phyloP scores from a whole-genome alignment of 2,888 invertebrate species.

The Polia nebulosa region DNA sequence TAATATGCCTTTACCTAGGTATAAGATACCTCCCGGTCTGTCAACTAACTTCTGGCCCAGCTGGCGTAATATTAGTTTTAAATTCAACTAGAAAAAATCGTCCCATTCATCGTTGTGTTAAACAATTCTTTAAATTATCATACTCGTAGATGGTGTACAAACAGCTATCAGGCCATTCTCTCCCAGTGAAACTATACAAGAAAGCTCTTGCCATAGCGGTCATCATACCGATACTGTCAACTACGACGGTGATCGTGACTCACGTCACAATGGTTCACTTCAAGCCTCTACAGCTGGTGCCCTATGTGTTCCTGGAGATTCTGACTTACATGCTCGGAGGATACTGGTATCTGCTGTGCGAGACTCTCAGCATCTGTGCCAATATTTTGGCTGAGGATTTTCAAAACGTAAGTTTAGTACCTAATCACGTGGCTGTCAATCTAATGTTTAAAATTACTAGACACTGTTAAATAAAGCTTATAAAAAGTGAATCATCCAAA shows the following conservation, averaged over 20 bases:
- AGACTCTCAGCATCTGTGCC: slow-evolving; percentile 92
- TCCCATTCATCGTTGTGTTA: not conserved
- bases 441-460: too few relatives aligned
- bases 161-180: slow-evolving; percentile 90
- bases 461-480: too few relatives aligned
- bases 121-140: not conserved
- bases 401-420: slow-evolving; percentile 88
- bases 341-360: slow-evolving; percentile 93
- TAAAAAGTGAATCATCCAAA: too few relatives aligned
- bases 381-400: slow-evolving; percentile 93
- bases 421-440: too few relatives aligned
- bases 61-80: not conserved
- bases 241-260: slow-evolving; percentile 92
- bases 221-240: slow-evolving; percentile 91
- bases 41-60: not conserved
- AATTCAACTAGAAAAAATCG: too few relatives aligned
- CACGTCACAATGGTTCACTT: slow-evolving; percentile 94
- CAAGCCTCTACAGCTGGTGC: slow-evolving; percentile 92
- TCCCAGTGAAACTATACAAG: slow-evolving; percentile 91
- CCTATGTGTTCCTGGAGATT: slow-evolving; percentile 93
- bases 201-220: slow-evolving; percentile 91
- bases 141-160: slow-evolving; percentile 90
- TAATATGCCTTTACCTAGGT: not conserved
- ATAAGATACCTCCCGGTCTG: not conserved
- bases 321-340: slow-evolving; percentile 93